Percentiles rank a stretch among this genome's conserved stretches.
Evolutionary conservation across 2,888 invertebrate genomes (phyloP).

Genomic region (Muscina levida): DNA sequence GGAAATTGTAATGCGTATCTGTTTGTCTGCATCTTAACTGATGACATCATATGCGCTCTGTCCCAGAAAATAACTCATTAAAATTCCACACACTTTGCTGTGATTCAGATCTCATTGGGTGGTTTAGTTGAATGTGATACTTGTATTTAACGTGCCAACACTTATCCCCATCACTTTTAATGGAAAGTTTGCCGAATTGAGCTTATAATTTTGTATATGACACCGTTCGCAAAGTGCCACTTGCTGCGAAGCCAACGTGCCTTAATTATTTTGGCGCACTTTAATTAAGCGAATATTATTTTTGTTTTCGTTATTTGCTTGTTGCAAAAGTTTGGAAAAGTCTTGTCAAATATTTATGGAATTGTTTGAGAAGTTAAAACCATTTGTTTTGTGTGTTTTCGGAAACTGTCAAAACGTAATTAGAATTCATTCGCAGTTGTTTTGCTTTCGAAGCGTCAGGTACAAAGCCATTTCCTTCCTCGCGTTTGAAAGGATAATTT

Average conservation of each 20-base stretch:
- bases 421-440: constrained; percentile 16
- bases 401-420: constrained; percentile 19
- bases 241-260: too few relatives aligned
- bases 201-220: too few relatives aligned
- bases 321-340: not conserved
- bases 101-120: not conserved
- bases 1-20: constrained; percentile 8
- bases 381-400: not conserved
- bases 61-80: constrained; percentile 37
- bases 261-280: not conserved
- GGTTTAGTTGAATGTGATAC: too few relatives aligned
- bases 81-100: constrained; percentile 31
- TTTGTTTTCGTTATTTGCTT: not conserved
- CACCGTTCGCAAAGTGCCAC: too few relatives aligned
- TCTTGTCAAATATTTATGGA: constrained; percentile 18
- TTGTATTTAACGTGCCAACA: too few relatives aligned
- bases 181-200: too few relatives aligned
- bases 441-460: not conserved
- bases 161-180: too few relatives aligned
- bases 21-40: not conserved
- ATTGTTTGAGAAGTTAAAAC: constrained; percentile 10
- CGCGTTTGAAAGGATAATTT: constrained; percentile 1
- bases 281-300: constrained; percentile 18
- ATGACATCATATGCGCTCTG: constrained; percentile 24
- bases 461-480: not conserved